Conservation (phyloP, 2,797 vertebrate genomes). For the Australoheros facetus region DNA sequence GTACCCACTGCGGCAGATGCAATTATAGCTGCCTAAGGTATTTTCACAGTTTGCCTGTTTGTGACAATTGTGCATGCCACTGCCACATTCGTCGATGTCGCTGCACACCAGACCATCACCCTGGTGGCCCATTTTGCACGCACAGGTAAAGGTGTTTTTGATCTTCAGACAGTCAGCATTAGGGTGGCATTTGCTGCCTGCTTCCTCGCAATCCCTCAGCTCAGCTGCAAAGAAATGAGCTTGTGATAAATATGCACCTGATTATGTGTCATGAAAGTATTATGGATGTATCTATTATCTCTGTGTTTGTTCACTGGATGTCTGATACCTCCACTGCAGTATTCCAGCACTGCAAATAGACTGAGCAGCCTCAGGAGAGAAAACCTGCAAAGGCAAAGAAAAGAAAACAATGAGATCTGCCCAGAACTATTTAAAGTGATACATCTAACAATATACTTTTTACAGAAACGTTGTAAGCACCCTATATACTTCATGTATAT, state of each 20-base stretch:
- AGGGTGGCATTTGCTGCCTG: constrained; percentile 73
- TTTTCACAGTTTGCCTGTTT: constrained; percentile 77
- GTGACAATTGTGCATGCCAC: constrained; percentile 75
- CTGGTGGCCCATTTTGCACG: constrained; percentile 77
- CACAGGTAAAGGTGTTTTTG: constrained; percentile 68
- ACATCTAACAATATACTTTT: not conserved
- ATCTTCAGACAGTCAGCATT: constrained; percentile 78
- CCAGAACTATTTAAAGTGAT: not conserved
- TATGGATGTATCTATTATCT: not conserved
- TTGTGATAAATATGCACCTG: not conserved
- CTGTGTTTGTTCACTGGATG: not conserved
- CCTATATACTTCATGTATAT: not conserved
- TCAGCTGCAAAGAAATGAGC: constrained; percentile 48
- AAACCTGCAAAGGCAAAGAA: constrained; percentile 61
- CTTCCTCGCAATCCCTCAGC: constrained; percentile 66
- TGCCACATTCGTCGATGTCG: constrained; percentile 82
- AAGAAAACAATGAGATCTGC: not conserved
- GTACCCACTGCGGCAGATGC: constrained; percentile 79
- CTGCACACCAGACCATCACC: constrained; percentile 77
- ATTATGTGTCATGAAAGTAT: not conserved
- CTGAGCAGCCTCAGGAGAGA: constrained; percentile 66
- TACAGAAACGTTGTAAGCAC: not conserved
- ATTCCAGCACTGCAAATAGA: constrained; percentile 59
- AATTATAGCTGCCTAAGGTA: constrained; percentile 79
- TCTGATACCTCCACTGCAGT: constrained; percentile 68